Base-by-base conservation (phyloP, 2,113 vertebrate genomes). In the Ceyx margarethae region DNA sequence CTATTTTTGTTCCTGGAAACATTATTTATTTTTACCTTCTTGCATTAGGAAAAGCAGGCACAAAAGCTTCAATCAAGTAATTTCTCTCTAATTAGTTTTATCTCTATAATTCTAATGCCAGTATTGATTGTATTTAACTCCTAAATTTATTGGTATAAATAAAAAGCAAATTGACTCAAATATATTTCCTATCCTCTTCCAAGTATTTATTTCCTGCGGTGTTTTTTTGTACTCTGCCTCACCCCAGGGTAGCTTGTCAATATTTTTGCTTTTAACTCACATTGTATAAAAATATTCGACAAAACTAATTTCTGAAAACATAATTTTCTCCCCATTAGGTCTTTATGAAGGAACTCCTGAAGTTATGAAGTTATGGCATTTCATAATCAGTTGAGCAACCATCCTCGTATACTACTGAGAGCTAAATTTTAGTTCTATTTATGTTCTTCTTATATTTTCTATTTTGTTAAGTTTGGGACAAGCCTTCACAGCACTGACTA, bases 1-100 rank as follows among this genome's bases (percentile, higher is more conserved):
- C 81, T 95, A 74, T 96, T 96, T 95, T 85, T 2, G 19, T 71
- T 95, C 76, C 48, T 45, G 66, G 85, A 85, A 89, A 51, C 31
- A 62, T 61, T 28, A 37, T 87, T 83, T 54, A n/a, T 72, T 84
- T 82, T 65, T 56, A 57, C 46, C 25, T 79, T 85, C 45, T 61
- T 88, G 66, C 68, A 71, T 62, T 68, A 87, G 45, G 29, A 81
- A 95, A 92, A 77, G 28, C 20, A 85, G 37, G 3, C 46, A 68
- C 65, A 73, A 78, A 77, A 83, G 13, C 53, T 57, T 81, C 53
- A 90, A n/a, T 83, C 64, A 87, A 19, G 84, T 92, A 1, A 69
- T 84, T 95, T 60, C n/a, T 86, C 25, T 86, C 22, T 21, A 11
- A 37, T 72, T 82, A 74, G 20, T 45, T 87, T 94, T 78, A 46